These are phyloP conservation scores for Epicampocera succincta DNA, from an alignment of 2,888 invertebrate species.

Conservation along the genomic window DNA sequence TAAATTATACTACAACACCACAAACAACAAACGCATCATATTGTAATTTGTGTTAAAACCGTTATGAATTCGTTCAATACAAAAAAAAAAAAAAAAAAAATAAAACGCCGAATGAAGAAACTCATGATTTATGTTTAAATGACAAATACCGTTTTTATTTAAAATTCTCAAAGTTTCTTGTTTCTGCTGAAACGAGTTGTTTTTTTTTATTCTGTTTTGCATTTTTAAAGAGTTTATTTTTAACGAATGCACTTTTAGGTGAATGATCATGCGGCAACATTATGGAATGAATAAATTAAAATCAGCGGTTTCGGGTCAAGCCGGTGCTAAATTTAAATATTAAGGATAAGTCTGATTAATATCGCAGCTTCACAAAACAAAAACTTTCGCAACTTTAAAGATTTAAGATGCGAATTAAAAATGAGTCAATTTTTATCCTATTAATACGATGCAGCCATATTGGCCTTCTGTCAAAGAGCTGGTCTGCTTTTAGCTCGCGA, in stretches of 20 bases:
- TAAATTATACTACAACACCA: slow-evolving; percentile 23
- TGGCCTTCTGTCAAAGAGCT: too few relatives aligned
- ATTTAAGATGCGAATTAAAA: not conserved
- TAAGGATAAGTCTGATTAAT: not conserved
- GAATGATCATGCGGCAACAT: slow-evolving; percentile 28
- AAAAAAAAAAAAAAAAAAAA: slow-evolving; percentile 7
- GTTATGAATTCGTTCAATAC: slow-evolving; percentile 52
- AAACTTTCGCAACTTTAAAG: not conserved
- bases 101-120: not conserved
- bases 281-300: slow-evolving; percentile 20
- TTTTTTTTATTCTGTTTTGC: slow-evolving; percentile 7
- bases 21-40: slow-evolving; percentile 25
- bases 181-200: slow-evolving; percentile 46
- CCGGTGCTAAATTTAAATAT: slow-evolving; percentile 10
- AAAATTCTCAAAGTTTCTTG: slow-evolving; percentile 27
- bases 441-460: too few relatives aligned
- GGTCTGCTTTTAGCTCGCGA: too few relatives aligned
- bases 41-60: slow-evolving; percentile 43
- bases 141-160: slow-evolving; percentile 60
- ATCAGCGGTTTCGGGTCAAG: slow-evolving; percentile 27
- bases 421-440: too few relatives aligned
- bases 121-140: slow-evolving; percentile 58
- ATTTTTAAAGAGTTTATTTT: slow-evolving; percentile 1
- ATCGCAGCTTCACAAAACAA: not conserved
- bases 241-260: slow-evolving; percentile 6